Evolutionary conservation across 2,888 invertebrate species (phyloP), one percentile per base, ranked within the genome.

Genomic region (Ferrisia virgata): DNA sequence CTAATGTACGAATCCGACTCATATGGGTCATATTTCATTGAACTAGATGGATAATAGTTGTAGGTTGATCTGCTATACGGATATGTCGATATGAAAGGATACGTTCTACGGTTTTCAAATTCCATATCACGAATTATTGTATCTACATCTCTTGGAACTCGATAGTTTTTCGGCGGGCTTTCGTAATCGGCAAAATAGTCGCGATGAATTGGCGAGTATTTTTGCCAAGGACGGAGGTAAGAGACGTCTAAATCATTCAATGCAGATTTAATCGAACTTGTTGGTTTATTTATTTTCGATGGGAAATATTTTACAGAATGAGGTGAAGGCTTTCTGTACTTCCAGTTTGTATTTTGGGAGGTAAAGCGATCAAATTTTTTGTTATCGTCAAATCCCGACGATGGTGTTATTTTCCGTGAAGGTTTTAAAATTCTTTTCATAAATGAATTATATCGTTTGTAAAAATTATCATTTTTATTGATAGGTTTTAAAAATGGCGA

Each of bases 381-480:
- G 31, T 3, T 18, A 25, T 33, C 18, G 69, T 76, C 28, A 18
- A 5, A 36, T 76, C 36, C 36, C 18, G 18, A 76, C 18, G 36
- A 18, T 18, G 72, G 72, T 1, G 64, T 36, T 25, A 53, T 33
- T 64, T 82, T 82, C 9, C 72, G 72, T 3, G 76, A 40, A 3
- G 83, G 83, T 47, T 72, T 83, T 31, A 83, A 47, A 31, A 83
- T 83, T 22, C 47, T 76, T 31, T 83, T 72, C 28, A 69, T 69
- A 13, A 76, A 83, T 11, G 83, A 69, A 43, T 83, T 83, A 43
- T 83, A 83, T 5, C 83, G 43, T 83, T 83, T 83, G 76, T 83
- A 83, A 43, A 83, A 83, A 76, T 83, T 83, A 76, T 83, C 83
- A 28, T 22, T 83, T 28, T 76, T 43, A 47, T 83, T 83, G 76